phyloP scores from a whole-genome alignment of 2,797 vertebrate species.

The Denticeps clupeoides region DNA sequence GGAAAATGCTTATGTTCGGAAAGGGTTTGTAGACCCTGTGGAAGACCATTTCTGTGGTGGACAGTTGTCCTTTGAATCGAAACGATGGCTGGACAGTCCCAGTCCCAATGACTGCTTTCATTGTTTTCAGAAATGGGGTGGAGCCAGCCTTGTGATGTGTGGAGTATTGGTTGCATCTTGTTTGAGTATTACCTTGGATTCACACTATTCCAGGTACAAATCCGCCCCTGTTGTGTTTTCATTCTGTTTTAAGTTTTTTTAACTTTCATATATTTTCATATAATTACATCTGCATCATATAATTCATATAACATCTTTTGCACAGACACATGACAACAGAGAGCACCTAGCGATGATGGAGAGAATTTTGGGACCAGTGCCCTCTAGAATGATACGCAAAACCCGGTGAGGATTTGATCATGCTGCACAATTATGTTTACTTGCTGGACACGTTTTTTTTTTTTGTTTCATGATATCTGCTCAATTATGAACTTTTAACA shows the following conservation, averaged over 20 bases:
- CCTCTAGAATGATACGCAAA: slow-evolving; percentile 90
- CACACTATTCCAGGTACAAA: slow-evolving; percentile 88
- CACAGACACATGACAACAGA: slow-evolving; percentile 92
- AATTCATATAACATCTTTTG: neutral
- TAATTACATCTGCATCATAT: neutral
- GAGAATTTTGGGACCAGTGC: slow-evolving; percentile 87
- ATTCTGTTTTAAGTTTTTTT: neutral
- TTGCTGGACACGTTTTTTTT: neutral
- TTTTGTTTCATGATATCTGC: neutral
- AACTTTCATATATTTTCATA: neutral
- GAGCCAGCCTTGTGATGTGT: slow-evolving; percentile 94
- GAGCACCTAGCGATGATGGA: slow-evolving; percentile 99
- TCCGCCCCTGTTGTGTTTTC: neutral
- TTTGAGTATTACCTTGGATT: slow-evolving; percentile 98
- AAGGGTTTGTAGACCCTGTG: too few relatives aligned
- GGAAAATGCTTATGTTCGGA: too few relatives aligned
- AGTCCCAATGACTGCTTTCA: too few relatives aligned
- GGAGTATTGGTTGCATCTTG: slow-evolving; percentile 95
- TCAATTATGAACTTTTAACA: slow-evolving; percentile 42
- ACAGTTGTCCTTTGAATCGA: too few relatives aligned
- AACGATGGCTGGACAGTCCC: too few relatives aligned
- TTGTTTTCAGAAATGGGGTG: slow-evolving; percentile 78
- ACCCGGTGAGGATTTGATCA: slow-evolving; percentile 41
- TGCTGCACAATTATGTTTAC: neutral
- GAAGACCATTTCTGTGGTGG: too few relatives aligned